Evolutionary conservation across 2,888 invertebrate genomes (phyloP), one percentile per base, ranked within the genome.

Genomic region (Cryptocephalus moraei): DNA sequence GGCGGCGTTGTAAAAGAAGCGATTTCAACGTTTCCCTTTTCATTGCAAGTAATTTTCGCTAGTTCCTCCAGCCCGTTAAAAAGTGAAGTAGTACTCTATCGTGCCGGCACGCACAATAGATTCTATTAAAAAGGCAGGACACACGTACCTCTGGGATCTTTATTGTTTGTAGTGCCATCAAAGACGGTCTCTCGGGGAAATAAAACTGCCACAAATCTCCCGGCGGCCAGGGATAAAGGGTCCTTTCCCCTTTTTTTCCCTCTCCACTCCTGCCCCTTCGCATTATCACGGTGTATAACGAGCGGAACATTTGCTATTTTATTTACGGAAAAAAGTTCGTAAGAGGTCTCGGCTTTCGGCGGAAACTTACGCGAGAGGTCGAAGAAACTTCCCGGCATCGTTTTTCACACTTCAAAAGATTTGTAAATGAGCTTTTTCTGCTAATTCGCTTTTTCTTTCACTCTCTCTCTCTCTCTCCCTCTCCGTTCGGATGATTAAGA

Each of bases 151-250:
- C 39, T 39, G 56, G 51, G 54, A 56, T 56, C 60, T 63, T 63
- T 60, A 63, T 62, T 62, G 61, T 63, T 61, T 62, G 59, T 63
- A 58, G 59, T 59, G 61, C 61, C 60, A 56, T 59, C 62, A 57
- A 49, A 55, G 54, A 53, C 56, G 51, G 56, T 55, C 61, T 57
- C 57, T 47, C 53, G 59, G 56, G 62, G 60, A 62, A 62, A 63
- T 64, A 64, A 63, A 62, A 64, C 57, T 57, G 60, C 63, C 62
- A 58, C 61, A 61, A 63, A 62, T 63, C 60, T 62, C 60, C 54
- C 49, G 56, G 50, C 47, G 46, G 50, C 48, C 22, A 45, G 50
- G 51, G 56, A 41, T 43, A 50, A 45, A 56, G 56, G 54, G 48
- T 50, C 55, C 54, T 51, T 58, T 52, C 54, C 56, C 46, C 51